Conservation (phyloP, 2,797 vertebrate species). For the Podargus strigoides region DNA sequence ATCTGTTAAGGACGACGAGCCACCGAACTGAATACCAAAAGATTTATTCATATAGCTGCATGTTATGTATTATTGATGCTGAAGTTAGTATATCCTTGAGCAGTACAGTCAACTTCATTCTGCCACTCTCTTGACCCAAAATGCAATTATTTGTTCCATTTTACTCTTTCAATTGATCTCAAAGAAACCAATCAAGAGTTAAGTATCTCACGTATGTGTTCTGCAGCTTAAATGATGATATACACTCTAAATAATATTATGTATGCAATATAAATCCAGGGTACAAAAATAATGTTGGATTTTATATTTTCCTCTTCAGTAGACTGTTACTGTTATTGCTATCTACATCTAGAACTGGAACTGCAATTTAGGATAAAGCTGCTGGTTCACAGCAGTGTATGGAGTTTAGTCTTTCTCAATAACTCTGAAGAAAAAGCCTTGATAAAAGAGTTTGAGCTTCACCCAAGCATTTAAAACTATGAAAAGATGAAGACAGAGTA, state of each 20-base stretch:
- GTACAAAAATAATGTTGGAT: background rate
- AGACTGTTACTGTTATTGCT: background rate
- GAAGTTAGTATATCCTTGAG: background rate
- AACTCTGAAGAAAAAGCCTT: background rate
- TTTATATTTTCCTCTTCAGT: background rate
- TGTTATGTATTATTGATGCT: background rate
- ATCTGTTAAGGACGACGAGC: conserved; percentile 27
- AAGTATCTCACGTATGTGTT: background rate
- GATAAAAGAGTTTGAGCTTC: background rate
- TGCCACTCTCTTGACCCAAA: background rate
- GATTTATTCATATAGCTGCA: background rate
- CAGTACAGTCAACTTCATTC: background rate
- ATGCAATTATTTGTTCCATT: background rate
- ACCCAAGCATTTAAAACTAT: background rate
- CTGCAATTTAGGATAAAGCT: background rate
- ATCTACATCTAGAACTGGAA: background rate
- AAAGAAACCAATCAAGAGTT: background rate
- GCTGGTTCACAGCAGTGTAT: background rate
- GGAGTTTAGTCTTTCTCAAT: background rate
- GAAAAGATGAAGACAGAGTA: background rate
- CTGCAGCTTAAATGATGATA: background rate
- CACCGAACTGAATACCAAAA: background rate
- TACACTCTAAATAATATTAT: background rate
- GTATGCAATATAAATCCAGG: background rate
- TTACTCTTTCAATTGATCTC: background rate